Evolutionary conservation across 1,140 invertebrate genomes (phyloP), one percentile per base, ranked within the genome.

Genomic region (Camponotus floridanus): DNA sequence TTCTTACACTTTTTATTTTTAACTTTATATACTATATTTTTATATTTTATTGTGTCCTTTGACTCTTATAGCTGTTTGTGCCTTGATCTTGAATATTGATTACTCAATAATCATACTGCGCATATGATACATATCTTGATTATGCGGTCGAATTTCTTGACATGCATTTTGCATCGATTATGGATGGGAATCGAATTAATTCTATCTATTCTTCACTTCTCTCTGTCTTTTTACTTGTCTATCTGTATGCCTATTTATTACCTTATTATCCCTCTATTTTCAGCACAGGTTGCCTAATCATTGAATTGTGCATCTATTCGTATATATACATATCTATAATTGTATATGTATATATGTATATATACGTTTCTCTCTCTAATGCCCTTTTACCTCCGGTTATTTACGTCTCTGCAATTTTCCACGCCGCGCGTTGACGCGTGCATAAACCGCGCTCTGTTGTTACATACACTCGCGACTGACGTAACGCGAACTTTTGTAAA

Each of bases 231-330:
- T 45, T 74, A 33, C 45, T 36, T 67, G 15, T 78, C 74, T 76
- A 76, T 88, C 45, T 85, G 48, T 42, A 57, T 51, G 59, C 55
- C 62, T 78, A 51, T 57, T 61, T 78, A 48, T 39, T 59, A 67
- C 76, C 62, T 73, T 73, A 67, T 21, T 81, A 21, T 73, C 61
- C 62, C 33, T 86, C 62, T 81, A 88, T 86, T 93, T 93, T 84
- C 92, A 93, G 92, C 93, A 93, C 92, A 93, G 91, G 92, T 92
- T 94, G 93, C 92, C 92, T 93, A 91, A 92, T 80, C 83, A 87
- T 86, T 86, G 74, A 79, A 79, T 79, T 80, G 64, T 39, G 84
- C 84, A 86, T 86, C 51, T 68, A 59, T 11, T 26, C 71, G 55
- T 81, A 73, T 33, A 81, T 84, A 80, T 87, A 88, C 59, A 80